These are phyloP conservation scores for Invenusta paracnida DNA, from an alignment of 2,888 invertebrate genomes.

Conservation along the genomic window DNA sequence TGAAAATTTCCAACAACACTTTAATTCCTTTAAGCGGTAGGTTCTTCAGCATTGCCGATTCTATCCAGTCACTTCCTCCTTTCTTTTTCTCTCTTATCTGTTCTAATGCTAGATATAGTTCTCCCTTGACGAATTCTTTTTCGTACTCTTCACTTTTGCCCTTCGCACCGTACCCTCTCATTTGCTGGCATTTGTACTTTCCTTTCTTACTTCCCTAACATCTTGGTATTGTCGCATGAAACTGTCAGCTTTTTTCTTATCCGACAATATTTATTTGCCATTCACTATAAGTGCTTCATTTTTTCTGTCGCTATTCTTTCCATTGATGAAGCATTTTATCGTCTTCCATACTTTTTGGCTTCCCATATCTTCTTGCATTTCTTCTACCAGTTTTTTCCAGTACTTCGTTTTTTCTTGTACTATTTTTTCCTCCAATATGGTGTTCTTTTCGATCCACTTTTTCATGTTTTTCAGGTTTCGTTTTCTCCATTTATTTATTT, in stretches of 20 bases:
- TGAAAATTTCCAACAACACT: neutral
- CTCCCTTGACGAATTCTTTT: neutral
- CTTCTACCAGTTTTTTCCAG: neutral
- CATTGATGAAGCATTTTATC: neutral
- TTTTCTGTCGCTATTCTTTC: neutral
- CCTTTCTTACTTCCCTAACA: neutral
- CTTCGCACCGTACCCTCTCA: neutral
- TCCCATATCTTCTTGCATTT: neutral
- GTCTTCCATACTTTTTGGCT: neutral
- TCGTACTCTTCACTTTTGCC: neutral
- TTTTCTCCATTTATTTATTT: neutral
- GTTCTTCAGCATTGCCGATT: neutral
- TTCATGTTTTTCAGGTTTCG: neutral
- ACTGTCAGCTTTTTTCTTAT: neutral
- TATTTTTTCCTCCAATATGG: neutral
- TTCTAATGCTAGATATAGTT: neutral
- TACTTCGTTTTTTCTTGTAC: neutral
- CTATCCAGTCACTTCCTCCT: neutral
- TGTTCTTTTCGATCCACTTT: neutral
- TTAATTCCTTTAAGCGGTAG: neutral
- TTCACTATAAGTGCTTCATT: neutral
- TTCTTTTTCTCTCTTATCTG: neutral
- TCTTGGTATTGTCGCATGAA: neutral
- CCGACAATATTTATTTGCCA: neutral
- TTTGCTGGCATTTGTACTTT: neutral